Conservation (phyloP, 2,113 vertebrate species). For the Pelobates fuscus region DNA sequence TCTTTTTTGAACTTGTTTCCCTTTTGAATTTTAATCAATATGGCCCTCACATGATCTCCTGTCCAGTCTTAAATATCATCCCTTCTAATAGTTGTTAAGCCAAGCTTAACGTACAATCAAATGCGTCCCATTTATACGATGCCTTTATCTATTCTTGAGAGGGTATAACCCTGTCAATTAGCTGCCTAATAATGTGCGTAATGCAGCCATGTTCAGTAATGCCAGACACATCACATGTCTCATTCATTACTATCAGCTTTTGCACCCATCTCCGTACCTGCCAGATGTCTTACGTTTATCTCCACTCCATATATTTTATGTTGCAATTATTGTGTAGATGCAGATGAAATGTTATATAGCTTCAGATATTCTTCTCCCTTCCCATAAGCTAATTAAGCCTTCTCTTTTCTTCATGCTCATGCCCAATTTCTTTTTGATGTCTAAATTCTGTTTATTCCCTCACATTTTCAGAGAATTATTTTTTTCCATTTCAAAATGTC, state of each 20-base stretch:
- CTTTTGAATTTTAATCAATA: constrained; percentile 1
- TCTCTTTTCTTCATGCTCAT: too few species aligned
- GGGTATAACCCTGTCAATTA: constrained; percentile 5
- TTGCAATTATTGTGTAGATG: neutral
- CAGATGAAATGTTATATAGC: neutral
- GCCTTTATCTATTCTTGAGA: neutral
- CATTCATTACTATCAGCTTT: neutral
- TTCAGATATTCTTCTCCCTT: neutral
- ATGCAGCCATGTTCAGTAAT: neutral
- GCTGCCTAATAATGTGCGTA: neutral
- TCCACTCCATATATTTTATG: neutral
- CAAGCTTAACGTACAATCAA: neutral
- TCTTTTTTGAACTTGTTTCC: neutral
- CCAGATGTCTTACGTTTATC: neutral
- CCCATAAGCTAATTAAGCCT: too few species aligned
- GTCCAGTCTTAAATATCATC: neutral
- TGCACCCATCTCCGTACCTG: too few species aligned
- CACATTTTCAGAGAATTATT: too few species aligned
- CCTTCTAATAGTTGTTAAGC: constrained; percentile 1
- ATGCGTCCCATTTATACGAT: neutral
- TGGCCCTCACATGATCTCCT: neutral
- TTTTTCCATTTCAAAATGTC: too few species aligned
- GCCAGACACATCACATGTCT: neutral
- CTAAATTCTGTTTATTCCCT: too few species aligned
- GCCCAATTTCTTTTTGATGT: too few species aligned